These are phyloP conservation scores for Diarsia brunnea DNA, from an alignment of 2,888 invertebrate genomes.

Conservation along the genomic window DNA sequence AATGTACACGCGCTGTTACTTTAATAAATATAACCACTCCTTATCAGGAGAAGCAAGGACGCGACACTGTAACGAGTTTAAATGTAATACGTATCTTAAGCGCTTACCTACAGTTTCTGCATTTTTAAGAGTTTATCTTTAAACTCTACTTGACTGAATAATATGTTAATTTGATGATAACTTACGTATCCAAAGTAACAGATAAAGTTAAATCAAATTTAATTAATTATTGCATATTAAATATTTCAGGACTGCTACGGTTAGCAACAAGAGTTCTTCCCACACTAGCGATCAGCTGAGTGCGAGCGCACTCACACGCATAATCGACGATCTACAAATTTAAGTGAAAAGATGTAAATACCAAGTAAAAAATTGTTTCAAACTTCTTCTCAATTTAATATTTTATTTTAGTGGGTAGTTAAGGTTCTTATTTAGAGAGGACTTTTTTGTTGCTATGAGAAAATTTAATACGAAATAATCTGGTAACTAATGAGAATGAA, in stretches of 20 bases:
- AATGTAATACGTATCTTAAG: conserved; percentile 57
- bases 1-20: conserved; percentile 70
- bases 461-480: conserved; percentile 7
- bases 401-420: not conserved
- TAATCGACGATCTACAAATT: conserved; percentile 7
- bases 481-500: conserved; percentile 12
- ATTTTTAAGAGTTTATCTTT: conserved; percentile 52
- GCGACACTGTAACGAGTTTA: conserved; percentile 76
- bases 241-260: conserved; percentile 35
- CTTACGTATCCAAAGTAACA: not conserved
- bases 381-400: not conserved
- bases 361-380: not conserved
- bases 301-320: conserved; percentile 32
- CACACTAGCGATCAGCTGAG: conserved; percentile 51
- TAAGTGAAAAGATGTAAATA: conserved; percentile 3
- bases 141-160: conserved; percentile 17
- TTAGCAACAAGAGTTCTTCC: conserved; percentile 58
- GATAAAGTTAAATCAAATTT: conserved; percentile 17
- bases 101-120: conserved; percentile 67
- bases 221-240: conserved; percentile 8
- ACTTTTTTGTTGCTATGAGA: not conserved
- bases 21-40: conserved; percentile 80
- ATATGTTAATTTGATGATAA: conserved; percentile 15
- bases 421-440: not conserved
- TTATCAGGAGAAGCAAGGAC: conserved; percentile 84